These are phyloP conservation scores for Petaurus breviceps DNA, from an alignment of 2,113 vertebrate species.

Conservation along the genomic window DNA sequence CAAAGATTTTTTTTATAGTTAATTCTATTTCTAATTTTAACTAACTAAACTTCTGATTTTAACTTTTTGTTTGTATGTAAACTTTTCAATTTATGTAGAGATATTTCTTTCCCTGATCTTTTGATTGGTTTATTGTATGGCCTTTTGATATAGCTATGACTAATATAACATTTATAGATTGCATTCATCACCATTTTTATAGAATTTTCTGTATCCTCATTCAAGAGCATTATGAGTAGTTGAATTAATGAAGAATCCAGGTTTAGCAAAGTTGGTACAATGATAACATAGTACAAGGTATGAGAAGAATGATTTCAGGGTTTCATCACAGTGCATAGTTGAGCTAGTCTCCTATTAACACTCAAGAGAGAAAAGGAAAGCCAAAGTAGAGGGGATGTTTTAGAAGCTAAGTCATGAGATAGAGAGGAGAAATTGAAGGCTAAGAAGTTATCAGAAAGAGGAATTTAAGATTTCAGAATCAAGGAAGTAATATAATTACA, in stretches of 20 bases:
- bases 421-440: neutral
- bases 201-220: neutral
- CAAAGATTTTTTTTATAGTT: neutral
- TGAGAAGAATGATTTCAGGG: neutral
- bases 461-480: neutral
- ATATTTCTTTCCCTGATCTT: neutral
- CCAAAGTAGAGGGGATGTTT: neutral
- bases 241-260: neutral
- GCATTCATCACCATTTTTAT: neutral
- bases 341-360: neutral
- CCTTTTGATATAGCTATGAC: neutral
- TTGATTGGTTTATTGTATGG: neutral
- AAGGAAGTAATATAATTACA: neutral
- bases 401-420: neutral
- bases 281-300: neutral
- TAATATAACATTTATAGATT: neutral
- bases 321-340: neutral
- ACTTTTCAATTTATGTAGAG: neutral
- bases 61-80: neutral
- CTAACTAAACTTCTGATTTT: neutral
- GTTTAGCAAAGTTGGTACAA: neutral
- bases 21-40: neutral
- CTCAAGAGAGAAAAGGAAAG: neutral
- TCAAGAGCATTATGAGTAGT: neutral
- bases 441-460: neutral